phyloP scores from a whole-genome alignment of 37 sponge, comb jelly and placozoan genomes.

The Halichondria panicea region DNA sequence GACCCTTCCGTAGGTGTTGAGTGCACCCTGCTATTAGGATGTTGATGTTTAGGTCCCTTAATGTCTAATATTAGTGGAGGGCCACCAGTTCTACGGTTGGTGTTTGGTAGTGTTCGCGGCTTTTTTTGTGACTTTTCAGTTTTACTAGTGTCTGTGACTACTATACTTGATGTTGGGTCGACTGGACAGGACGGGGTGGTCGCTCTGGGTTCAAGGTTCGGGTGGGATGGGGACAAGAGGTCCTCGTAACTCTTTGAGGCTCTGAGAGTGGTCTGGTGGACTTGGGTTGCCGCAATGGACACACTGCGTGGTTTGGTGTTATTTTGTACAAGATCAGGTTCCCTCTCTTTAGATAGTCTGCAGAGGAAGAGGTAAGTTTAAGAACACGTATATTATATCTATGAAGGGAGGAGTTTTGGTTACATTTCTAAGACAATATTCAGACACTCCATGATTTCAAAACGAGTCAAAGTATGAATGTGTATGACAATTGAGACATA shows the following conservation, averaged over 20 bases:
- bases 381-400: not conserved
- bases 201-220: not conserved
- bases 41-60: no score
- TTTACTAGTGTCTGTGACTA: not conserved
- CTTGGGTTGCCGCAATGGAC: not conserved
- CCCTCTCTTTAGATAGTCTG: constrained; percentile 40
- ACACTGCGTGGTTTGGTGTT: no score
- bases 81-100: not conserved
- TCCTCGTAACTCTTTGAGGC: constrained; percentile 47
- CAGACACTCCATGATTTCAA: no score
- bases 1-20: not conserved
- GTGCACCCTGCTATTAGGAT: not conserved
- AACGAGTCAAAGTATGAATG: no score
- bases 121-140: not conserved
- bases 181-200: not conserved
- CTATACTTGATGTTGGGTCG: not conserved
- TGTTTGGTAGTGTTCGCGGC: not conserved
- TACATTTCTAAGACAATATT: no score
- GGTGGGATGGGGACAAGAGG: not conserved
- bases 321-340: constrained; percentile 15
- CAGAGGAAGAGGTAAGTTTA: not conserved
- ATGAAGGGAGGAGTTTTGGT: not conserved
- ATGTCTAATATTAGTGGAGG: no score
- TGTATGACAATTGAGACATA: no score
- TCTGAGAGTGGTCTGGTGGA: constrained; percentile 35